Evolutionary conservation across 2,888 invertebrate species (phyloP).

Genomic region (Chironomus riparius): DNA sequence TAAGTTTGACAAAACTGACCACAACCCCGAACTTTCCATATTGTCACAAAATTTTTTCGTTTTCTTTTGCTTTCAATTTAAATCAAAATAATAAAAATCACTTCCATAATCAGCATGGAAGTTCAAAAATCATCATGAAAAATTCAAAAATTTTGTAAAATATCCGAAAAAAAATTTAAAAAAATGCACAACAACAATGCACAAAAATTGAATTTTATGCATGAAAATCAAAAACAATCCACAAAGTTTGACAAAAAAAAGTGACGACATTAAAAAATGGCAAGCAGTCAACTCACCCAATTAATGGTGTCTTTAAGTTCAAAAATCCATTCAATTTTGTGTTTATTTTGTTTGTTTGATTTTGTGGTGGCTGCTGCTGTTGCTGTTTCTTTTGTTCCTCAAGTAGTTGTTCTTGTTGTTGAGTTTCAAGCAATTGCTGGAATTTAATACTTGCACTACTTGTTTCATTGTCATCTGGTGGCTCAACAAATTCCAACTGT

Average conservation of each 20-base stretch:
- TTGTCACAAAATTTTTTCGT: too few species aligned
- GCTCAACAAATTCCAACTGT: constrained; percentile 41
- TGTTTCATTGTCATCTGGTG: constrained; percentile 39
- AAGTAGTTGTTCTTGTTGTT: constrained; percentile 26
- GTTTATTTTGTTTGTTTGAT: constrained; percentile 40
- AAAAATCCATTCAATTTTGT: constrained; percentile 41
- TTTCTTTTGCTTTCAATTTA: too few species aligned
- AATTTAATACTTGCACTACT: constrained; percentile 39
- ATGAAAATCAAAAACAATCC: constrained; percentile 24
- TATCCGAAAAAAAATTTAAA: background rate
- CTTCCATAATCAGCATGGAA: too few species aligned
- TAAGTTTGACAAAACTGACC: too few species aligned
- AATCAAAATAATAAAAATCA: too few species aligned
- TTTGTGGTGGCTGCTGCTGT: constrained; percentile 29
- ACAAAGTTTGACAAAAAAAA: background rate
- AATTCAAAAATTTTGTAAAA: background rate
- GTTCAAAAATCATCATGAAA: background rate
- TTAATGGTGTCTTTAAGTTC: constrained; percentile 40
- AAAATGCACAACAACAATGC: background rate
- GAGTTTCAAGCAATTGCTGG: constrained; percentile 23
- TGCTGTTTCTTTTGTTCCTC: constrained; percentile 31
- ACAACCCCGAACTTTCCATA: too few species aligned
- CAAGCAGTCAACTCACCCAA: constrained; percentile 35
- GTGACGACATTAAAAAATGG: background rate
- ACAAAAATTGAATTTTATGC: background rate